Percentiles rank a stretch among this genome's conserved stretches.
Evolutionary conservation across 2,113 vertebrate genomes (phyloP).

Genomic region (Lepus europaeus): DNA sequence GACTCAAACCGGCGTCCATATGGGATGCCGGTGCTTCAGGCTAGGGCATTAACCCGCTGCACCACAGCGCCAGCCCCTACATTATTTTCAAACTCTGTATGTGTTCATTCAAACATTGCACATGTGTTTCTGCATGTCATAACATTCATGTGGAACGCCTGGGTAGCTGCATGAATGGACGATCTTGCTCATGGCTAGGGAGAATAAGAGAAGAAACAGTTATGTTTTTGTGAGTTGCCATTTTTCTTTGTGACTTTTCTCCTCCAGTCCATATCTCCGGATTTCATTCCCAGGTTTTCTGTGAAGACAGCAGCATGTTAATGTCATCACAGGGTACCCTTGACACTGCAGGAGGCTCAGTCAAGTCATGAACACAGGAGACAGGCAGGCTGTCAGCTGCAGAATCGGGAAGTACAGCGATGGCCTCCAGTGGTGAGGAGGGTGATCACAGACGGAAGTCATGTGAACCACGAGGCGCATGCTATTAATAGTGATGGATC

Average conservation of each 20-base stretch:
- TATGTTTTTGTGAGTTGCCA: neutral
- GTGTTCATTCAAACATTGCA: neutral
- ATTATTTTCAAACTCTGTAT: neutral
- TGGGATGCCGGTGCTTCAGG: too few relatives aligned
- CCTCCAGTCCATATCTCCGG: neutral
- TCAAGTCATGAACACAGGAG: neutral
- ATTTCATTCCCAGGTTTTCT: neutral
- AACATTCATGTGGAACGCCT: too few relatives aligned
- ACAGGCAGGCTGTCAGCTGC: neutral
- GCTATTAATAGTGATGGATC: neutral
- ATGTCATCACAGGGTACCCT: neutral
- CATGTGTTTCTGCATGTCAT: neutral
- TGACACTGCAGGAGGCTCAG: neutral
- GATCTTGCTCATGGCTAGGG: neutral
- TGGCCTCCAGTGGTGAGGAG: neutral
- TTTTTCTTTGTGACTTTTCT: conserved; percentile 11
- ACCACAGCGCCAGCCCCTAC: too few relatives aligned
- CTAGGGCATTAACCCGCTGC: too few relatives aligned
- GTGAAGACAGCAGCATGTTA: neutral
- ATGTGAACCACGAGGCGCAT: neutral
- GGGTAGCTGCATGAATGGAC: neutral
- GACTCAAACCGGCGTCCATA: too few relatives aligned
- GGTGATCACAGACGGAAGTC: neutral
- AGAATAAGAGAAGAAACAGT: neutral
- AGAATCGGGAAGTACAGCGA: neutral